phyloP scores from a whole-genome alignment of 2,888 invertebrate genomes.

The Caenorhabditis parvicauda region DNA sequence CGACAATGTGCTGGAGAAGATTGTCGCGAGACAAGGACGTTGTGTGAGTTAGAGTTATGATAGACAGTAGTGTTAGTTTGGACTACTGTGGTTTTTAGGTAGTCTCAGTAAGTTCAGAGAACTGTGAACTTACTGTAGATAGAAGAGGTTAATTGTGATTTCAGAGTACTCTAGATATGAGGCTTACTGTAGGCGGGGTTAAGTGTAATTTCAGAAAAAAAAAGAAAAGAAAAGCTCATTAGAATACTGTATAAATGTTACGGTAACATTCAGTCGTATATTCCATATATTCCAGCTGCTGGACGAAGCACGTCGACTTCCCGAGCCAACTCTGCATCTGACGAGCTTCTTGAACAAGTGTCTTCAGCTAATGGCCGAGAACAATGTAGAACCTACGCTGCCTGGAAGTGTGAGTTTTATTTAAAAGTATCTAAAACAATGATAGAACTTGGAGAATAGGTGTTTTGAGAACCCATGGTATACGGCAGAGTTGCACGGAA shows the following conservation, averaged over 20 bases:
- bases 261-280: constrained; percentile 5
- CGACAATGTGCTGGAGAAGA: constrained; percentile 19
- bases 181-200: too few relatives aligned
- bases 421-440: too few relatives aligned
- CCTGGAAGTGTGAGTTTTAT: constrained; percentile 12
- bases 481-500: too few relatives aligned
- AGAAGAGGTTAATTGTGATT: too few relatives aligned
- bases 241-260: constrained; percentile 3
- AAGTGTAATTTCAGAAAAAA: too few relatives aligned
- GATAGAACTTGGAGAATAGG: too few relatives aligned
- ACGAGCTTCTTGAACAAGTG: constrained; percentile 27
- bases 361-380: constrained; percentile 21
- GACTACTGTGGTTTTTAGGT: too few relatives aligned
- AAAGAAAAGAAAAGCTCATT: background rate
- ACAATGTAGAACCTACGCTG: constrained; percentile 16
- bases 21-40: constrained; percentile 25
- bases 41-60: constrained; percentile 1
- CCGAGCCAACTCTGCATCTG: constrained; percentile 25
- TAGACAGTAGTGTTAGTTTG: too few relatives aligned
- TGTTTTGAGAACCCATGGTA: too few relatives aligned
- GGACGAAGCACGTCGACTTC: constrained; percentile 28
- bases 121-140: too few relatives aligned
- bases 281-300: constrained; percentile 9
- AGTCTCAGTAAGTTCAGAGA: too few relatives aligned
- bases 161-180: too few relatives aligned